Conservation (phyloP, 2,113 vertebrate species). For the Mystacornis crossleyi region DNA sequence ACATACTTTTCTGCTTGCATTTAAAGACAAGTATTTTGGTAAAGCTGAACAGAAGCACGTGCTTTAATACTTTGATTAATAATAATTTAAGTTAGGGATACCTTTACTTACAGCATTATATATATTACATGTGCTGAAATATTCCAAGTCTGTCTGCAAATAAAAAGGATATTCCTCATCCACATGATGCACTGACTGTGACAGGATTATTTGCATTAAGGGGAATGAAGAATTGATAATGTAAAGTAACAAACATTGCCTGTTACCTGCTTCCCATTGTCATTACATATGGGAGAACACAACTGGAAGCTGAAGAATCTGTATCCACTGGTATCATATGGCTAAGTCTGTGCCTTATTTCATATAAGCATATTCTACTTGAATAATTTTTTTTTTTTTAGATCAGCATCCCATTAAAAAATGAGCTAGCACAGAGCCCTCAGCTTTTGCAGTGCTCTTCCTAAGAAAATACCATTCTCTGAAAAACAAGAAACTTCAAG, state of each 20-base stretch:
- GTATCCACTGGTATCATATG: neutral
- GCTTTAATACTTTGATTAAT: neutral
- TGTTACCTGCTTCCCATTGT: neutral
- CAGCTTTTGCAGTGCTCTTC: neutral
- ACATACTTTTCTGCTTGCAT: neutral
- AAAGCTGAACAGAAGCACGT: neutral
- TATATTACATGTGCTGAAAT: neutral
- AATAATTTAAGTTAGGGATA: neutral
- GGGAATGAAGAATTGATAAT: neutral
- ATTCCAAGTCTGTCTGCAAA: neutral
- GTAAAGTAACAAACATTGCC: neutral
- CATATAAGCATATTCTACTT: neutral
- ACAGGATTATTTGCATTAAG: neutral
- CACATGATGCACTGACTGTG: neutral
- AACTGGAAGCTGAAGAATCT: neutral
- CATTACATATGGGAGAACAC: neutral
- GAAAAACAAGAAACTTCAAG: neutral
- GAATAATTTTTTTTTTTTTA: neutral
- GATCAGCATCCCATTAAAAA: neutral
- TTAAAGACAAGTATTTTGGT: neutral
- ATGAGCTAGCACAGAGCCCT: neutral
- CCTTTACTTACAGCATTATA: neutral
- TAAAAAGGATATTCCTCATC: neutral
- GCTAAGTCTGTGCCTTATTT: neutral
- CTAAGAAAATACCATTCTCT: neutral